Conservation (phyloP, 2,113 vertebrate species). For the Anolis carolinensis region DNA sequence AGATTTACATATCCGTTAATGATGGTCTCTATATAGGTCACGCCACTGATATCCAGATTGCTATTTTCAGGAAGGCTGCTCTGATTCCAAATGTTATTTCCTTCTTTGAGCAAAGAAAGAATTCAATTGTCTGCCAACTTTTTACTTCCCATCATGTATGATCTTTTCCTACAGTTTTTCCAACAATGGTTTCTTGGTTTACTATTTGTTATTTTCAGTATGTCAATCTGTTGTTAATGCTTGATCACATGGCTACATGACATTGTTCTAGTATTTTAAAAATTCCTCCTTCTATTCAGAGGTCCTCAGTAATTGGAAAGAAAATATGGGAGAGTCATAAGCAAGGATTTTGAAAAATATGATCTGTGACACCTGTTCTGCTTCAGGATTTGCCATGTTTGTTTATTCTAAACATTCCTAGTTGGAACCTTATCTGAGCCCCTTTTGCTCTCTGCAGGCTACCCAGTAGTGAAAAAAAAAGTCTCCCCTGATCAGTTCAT, state of each 20-base stretch:
- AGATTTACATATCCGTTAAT: no score
- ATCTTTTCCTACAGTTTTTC: no score
- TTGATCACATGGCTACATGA: neutral
- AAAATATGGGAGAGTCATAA: neutral
- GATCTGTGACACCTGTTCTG: neutral
- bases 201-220: no score
- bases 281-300: neutral
- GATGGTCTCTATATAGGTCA: no score
- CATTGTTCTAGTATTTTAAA: neutral
- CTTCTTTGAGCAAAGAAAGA: no score
- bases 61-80: no score
- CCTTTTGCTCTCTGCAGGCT: neutral
- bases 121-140: no score
- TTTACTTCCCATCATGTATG: no score
- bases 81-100: no score
- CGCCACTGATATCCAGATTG: no score
- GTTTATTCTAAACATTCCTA: neutral
- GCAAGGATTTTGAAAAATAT: neutral
- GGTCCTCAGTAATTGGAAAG: neutral
- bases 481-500: neutral
- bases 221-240: no score
- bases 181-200: no score
- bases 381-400: neutral
- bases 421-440: neutral
- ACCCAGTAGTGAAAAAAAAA: neutral